Evolutionary conservation across 1,140 invertebrate genomes (phyloP), one percentile per base, ranked within the genome.

Genomic region (Drosophila santomea): DNA sequence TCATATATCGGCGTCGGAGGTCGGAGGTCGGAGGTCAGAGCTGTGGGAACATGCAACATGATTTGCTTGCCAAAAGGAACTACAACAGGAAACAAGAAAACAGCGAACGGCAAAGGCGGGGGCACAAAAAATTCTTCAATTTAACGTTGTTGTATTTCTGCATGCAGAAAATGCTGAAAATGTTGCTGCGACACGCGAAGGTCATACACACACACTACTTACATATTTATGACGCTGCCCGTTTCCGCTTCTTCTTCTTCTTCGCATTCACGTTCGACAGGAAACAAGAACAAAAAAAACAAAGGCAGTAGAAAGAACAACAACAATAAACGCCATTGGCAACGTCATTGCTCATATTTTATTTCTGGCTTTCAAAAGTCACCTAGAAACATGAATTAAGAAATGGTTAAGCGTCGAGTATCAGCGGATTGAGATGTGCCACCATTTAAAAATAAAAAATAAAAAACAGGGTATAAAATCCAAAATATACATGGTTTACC

Each of bases 101-200:
- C 7, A 28, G 4, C 25, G n/a, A 15, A n/a, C 6, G 0, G 1
- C 15, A 25, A 7, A 15, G 32, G 32, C 32, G 2, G 32, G 7
- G 32, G 32, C 32, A 32, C 7, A 17, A 38, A 45, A 36, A 48
- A 23, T 17, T 4, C 50, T 12, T 39, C 35, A 69, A 71, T 69
- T 69, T 39, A 41, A 32, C 23, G 51, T 28, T 57, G 64, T 74
- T 74, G 71, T 39, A 36, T 62, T 73, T 73, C 48, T 62, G 71
- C 56, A 72, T 73, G 56, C 71, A 52, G 47, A 61, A 61, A 74
- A 61, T 71, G 51, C 48, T 62, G 58, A 57, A 71, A 71, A 71
- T 71, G 66, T 69, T 71, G 44, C 64, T 23, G 36, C 66, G 68
- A 76, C 73, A 58, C 73, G 72, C 72, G 62, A 76, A 76, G 73